Conservation (phyloP, 2,797 vertebrate species). For the Sandelia bainsii region DNA sequence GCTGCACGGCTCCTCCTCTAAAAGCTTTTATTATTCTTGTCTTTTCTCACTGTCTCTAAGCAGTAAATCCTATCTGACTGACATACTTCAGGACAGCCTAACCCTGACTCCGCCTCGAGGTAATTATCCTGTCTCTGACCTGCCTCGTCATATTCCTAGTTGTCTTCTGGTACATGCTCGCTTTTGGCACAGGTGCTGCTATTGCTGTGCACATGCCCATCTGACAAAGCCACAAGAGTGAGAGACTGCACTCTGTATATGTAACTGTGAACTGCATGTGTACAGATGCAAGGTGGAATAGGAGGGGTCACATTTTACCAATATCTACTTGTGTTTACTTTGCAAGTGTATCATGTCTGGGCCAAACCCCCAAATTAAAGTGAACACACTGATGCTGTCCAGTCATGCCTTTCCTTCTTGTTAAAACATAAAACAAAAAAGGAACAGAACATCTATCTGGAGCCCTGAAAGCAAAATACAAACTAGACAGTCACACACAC, state of each 20-base stretch:
- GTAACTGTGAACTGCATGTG: neutral
- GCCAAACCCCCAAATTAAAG: slow-evolving; percentile 21
- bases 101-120: slow-evolving; percentile 37
- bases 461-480: neutral
- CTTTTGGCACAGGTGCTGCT: slow-evolving; percentile 45
- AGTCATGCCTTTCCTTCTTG: slow-evolving; percentile 28
- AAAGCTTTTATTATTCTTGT: slow-evolving; percentile 51
- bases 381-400: slow-evolving; percentile 22
- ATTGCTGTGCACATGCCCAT: neutral
- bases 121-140: slow-evolving; percentile 72
- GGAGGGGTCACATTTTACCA: slow-evolving; percentile 29
- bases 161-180: slow-evolving; percentile 46
- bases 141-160: slow-evolving; percentile 53
- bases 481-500: neutral
- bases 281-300: neutral
- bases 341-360: slow-evolving; percentile 44
- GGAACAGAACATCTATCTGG: neutral
- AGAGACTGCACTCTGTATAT: neutral
- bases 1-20: slow-evolving; percentile 23
- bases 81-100: slow-evolving; percentile 39
- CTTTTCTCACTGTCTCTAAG: slow-evolving; percentile 44
- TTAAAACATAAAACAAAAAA: slow-evolving; percentile 2
- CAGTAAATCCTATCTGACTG: slow-evolving; percentile 57
- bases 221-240: neutral
- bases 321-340: slow-evolving; percentile 46